These are phyloP conservation scores for Vimba vimba DNA, from an alignment of 2,113 vertebrate genomes.

Conservation along the genomic window DNA sequence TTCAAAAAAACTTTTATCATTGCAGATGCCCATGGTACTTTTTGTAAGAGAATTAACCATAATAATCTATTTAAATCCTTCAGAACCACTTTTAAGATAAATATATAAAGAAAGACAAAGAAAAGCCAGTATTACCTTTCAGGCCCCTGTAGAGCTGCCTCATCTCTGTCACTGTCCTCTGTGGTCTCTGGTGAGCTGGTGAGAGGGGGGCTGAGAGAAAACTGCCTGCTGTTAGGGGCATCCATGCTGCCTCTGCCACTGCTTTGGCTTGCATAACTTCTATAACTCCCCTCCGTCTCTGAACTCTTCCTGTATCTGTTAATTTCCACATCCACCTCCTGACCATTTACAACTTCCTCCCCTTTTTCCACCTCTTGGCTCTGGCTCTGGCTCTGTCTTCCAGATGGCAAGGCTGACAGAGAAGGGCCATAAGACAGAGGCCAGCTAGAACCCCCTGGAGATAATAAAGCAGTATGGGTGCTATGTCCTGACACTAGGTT, in stretches of 20 bases:
- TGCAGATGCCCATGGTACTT: not conserved
- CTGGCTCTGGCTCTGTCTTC: not conserved
- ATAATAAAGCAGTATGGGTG: slow-evolving; percentile 11
- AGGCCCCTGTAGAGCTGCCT: slow-evolving; percentile 48
- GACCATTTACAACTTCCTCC: slow-evolving; percentile 12
- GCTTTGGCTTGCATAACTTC: slow-evolving; percentile 76
- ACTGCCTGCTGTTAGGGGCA: slow-evolving; percentile 65
- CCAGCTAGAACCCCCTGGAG: slow-evolving; percentile 50
- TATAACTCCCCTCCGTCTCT: slow-evolving; percentile 71
- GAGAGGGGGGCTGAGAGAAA: slow-evolving; percentile 69
- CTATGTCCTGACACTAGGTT: not conserved
- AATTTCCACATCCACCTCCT: slow-evolving; percentile 56
- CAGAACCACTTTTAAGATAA: not conserved
- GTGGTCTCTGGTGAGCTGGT: slow-evolving; percentile 66
- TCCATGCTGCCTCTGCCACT: slow-evolving; percentile 80
- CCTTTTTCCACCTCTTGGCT: not conserved
- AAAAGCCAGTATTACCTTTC: slow-evolving; percentile 62
- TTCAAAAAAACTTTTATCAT: not conserved
- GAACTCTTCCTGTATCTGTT: slow-evolving; percentile 52
- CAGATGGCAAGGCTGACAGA: slow-evolving; percentile 2
- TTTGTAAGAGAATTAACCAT: not conserved
- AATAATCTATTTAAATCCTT: not conserved
- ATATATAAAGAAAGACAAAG: not conserved
- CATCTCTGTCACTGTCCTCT: slow-evolving; percentile 61
- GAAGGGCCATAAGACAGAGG: slow-evolving; percentile 44